phyloP scores from a whole-genome alignment of 2,113 vertebrate genomes.

The Diadophis punctatus region DNA sequence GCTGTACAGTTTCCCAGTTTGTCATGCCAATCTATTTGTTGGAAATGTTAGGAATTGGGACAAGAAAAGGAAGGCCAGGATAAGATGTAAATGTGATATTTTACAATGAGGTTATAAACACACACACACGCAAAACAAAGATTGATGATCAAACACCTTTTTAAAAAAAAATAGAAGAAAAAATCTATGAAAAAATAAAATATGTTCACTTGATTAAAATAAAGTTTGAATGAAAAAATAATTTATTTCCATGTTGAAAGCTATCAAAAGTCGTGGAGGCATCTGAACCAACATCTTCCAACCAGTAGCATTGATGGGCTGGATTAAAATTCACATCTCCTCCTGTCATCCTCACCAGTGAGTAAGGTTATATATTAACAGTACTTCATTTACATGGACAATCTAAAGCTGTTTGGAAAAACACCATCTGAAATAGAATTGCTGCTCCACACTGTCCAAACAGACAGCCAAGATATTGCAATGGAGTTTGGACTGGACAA shows the following conservation, averaged over 20 bases:
- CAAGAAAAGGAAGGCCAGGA: not conserved
- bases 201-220: not conserved
- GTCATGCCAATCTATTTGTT: conserved; percentile 7
- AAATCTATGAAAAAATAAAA: not conserved
- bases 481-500: not conserved
- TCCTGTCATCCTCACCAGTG: not conserved
- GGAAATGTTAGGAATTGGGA: conserved; percentile 34
- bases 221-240: not conserved
- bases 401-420: not conserved
- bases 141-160: not conserved
- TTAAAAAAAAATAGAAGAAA: not conserved
- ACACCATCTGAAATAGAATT: not conserved
- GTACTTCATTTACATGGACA: not conserved
- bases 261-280: not conserved
- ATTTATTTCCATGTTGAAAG: not conserved
- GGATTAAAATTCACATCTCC: not conserved
- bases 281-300: not conserved
- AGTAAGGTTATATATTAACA: not conserved
- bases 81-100: conserved; percentile 22
- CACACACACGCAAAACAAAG: not conserved
- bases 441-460: not conserved
- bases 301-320: not conserved
- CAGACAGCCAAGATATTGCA: not conserved
- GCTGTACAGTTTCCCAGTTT: not conserved
- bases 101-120: not conserved